phyloP scores from a whole-genome alignment of 2,797 vertebrate species.

The Menidia menidia region DNA sequence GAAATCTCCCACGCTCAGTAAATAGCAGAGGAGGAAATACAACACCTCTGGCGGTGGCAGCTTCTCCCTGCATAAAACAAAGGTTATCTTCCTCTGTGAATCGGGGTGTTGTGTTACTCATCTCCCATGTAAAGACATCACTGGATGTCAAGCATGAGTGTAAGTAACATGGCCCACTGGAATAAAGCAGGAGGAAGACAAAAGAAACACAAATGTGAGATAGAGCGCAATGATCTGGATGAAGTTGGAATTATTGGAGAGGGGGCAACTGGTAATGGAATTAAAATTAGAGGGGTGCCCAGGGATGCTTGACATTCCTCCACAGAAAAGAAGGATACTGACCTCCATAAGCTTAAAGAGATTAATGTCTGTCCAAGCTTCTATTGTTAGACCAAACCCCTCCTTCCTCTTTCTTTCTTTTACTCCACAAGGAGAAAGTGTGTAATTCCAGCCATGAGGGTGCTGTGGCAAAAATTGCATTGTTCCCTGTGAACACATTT shows the following conservation, averaged over 20 bases:
- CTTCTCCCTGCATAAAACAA: slow-evolving; percentile 67
- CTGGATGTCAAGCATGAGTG: slow-evolving; percentile 73
- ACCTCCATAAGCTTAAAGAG: slow-evolving; percentile 76
- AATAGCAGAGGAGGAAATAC: slow-evolving; percentile 79
- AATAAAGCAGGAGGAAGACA: slow-evolving; percentile 61
- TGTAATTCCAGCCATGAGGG: slow-evolving; percentile 69
- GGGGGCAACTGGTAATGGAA: slow-evolving; percentile 63
- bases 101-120: slow-evolving; percentile 77
- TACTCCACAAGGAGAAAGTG: slow-evolving; percentile 52
- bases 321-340: slow-evolving; percentile 65
- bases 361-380: slow-evolving; percentile 74
- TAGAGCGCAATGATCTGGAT: slow-evolving; percentile 40
- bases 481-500: slow-evolving; percentile 46
- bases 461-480: slow-evolving; percentile 60
- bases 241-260: slow-evolving; percentile 68
- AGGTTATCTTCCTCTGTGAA: slow-evolving; percentile 79
- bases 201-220: slow-evolving; percentile 40
- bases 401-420: slow-evolving; percentile 37
- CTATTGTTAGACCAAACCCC: slow-evolving; percentile 70
- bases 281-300: slow-evolving; percentile 63
- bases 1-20: slow-evolving; percentile 73
- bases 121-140: slow-evolving; percentile 82
- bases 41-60: slow-evolving; percentile 72
- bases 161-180: slow-evolving; percentile 79
- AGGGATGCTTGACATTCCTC: slow-evolving; percentile 73